phyloP scores from a whole-genome alignment of 2,888 invertebrate genomes.

The Zaprionus obscuricornis region DNA sequence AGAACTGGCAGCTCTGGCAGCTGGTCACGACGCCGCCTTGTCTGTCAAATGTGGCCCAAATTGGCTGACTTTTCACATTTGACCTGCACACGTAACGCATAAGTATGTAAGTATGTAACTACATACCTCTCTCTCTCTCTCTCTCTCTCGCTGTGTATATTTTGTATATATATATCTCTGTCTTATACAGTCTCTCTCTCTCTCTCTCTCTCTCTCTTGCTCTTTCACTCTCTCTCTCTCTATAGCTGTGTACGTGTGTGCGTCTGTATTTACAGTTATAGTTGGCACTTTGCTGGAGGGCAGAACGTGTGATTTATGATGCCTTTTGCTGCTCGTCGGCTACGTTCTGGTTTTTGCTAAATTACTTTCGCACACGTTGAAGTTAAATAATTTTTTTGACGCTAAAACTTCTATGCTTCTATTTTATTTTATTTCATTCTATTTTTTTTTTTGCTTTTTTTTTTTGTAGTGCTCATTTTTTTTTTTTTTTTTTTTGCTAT shows the following conservation, averaged over 20 bases:
- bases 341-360: conserved; percentile 60
- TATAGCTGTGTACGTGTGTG: conserved; percentile 20
- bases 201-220: background rate
- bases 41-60: conserved; percentile 72
- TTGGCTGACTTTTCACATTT: conserved; percentile 77
- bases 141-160: conserved; percentile 15
- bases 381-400: conserved; percentile 51
- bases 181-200: background rate
- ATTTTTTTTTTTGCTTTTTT: conserved; percentile 3
- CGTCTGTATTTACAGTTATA: conserved; percentile 48
- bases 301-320: conserved; percentile 72
- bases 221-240: background rate
- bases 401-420: conserved; percentile 48
- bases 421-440: conserved; percentile 21
- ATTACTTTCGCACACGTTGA: conserved; percentile 67
- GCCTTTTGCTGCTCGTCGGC: conserved; percentile 38
- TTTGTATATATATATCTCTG: no score
- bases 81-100: conserved; percentile 74
- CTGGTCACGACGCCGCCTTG: conserved; percentile 55
- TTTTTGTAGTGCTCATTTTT: background rate
- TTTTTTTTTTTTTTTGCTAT: background rate
- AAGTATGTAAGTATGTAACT: background rate
- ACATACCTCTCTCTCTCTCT: background rate
- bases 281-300: conserved; percentile 50
- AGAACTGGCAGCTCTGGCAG: no score